A percentile compares a stretch with the other conserved stretches of the same genome.
Evolutionary conservation across 2,888 invertebrate species (phyloP).

Genomic region (Drosophila nigricruria): DNA sequence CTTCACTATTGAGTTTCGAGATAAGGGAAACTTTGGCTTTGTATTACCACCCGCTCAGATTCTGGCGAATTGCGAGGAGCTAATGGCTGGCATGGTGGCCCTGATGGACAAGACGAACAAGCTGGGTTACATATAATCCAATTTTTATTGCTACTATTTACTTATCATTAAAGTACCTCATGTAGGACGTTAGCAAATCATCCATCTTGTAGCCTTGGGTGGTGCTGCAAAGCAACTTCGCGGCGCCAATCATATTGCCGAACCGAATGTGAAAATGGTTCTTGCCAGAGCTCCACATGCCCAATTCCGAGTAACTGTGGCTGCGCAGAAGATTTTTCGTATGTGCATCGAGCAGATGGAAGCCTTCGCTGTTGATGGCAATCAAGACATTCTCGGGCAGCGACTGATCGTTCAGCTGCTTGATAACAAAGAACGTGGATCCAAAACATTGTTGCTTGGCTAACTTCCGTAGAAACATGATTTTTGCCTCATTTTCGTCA

Average conservation of each 20-base stretch:
- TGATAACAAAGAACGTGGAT: constrained; percentile 97
- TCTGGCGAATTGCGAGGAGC: constrained; percentile 87
- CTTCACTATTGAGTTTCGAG: constrained; percentile 88
- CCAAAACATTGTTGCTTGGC: constrained; percentile 93
- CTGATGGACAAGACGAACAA: constrained; percentile 86
- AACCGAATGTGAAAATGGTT: constrained; percentile 98
- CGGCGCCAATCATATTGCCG: constrained; percentile 96
- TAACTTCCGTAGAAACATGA: constrained; percentile 89
- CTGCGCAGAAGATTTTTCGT: constrained; percentile 94
- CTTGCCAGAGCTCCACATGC: constrained; percentile 98
- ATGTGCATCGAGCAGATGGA: constrained; percentile 94
- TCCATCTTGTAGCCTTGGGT: constrained; percentile 98
- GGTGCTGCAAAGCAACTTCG: constrained; percentile 95
- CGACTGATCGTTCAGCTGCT: constrained; percentile 94
- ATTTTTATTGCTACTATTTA: constrained; percentile 7
- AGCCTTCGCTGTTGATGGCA: constrained; percentile 96
- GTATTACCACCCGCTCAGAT: constrained; percentile 89
- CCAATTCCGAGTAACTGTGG: constrained; percentile 94
- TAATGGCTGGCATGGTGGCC: constrained; percentile 86
- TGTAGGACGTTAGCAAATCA: constrained; percentile 97
- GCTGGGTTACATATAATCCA: constrained; percentile 85
- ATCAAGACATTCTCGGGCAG: constrained; percentile 94
- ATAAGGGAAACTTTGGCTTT: constrained; percentile 89
- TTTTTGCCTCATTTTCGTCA: constrained; percentile 87
- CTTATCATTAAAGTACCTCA: constrained; percentile 85